Base-by-base conservation (phyloP, 2,113 vertebrate species). In the Podarcis raffonei region DNA sequence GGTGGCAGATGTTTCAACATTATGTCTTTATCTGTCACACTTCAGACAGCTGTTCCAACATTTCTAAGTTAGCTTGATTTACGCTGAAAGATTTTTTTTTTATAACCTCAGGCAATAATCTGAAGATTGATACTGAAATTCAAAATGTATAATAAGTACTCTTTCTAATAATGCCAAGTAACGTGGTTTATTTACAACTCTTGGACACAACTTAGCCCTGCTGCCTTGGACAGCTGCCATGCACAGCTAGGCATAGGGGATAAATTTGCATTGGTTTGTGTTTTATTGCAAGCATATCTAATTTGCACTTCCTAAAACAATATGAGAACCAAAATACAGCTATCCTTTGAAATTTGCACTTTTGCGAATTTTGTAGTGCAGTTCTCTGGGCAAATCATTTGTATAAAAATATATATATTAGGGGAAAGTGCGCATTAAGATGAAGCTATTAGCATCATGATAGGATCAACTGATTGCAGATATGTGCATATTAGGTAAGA, bases 41-140 rank as follows among this genome's bases (percentile, higher is more conserved):
- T 4, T 74, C 82, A 89, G 74, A 57, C 22, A 89, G 79, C 0
- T 85, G 57, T 71, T 62, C 11, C 25, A 87, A 42, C 7, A 81
- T 85, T 92, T 91, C 59, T 62, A 62, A 62, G 59, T 62, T 91
- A 81, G 72, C 42, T 75, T 30, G 57, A 1, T 88, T 87, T 84
- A 77, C 69, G 18, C 20, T 68, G 30, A 89, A 87, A 42, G 69
- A 8, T 20, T 20, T 65, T 90, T 90, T 42, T 90, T 15, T 89
- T 16, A 62, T 62, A 89, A 76, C 25, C 25, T 90, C 32, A 83
- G n/a, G 8, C 15, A 89, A 65, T 1, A 1, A 86, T 71, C 66
- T 87, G 25, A 89, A 86, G 3, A 79, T 27, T 37, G 13, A 84
- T 62, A 72, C 1, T 80, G 30, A 1, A 2, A 85, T 72, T 71